Percentiles rank a stretch among this genome's conserved stretches.
Evolutionary conservation across 2,113 vertebrate genomes (phyloP).

Genomic region (Peromyscus californicus): DNA sequence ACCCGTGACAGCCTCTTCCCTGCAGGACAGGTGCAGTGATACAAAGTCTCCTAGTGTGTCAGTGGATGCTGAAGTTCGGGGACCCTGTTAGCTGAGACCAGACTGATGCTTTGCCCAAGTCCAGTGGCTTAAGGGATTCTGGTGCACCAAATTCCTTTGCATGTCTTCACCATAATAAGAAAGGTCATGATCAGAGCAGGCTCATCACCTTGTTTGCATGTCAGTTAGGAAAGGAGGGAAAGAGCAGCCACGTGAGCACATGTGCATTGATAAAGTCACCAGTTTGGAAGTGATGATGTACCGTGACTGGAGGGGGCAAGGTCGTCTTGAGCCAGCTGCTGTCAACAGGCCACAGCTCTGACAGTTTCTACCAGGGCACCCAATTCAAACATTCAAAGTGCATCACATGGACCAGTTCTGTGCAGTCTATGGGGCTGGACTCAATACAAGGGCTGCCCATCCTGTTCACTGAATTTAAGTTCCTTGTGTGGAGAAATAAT

Average conservation of each 20-base stretch:
- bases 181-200: not conserved
- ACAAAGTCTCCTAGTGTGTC: not conserved
- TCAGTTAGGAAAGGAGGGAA: not conserved
- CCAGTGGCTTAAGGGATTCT: not conserved
- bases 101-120: not conserved
- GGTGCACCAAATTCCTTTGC: not conserved
- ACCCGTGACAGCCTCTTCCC: not conserved
- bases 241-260: rapidly evolving
- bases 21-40: not conserved
- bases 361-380: not conserved
- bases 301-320: not conserved
- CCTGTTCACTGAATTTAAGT: not conserved
- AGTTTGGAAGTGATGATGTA: not conserved
- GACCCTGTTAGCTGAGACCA: not conserved
- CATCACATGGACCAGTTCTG: not conserved
- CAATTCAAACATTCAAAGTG: not conserved
- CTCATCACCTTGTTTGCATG: not conserved
- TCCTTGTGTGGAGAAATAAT: not conserved
- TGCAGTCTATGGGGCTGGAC: not conserved
- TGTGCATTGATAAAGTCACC: not conserved
- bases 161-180: not conserved
- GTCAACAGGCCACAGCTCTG: not conserved
- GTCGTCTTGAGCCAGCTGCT: not conserved
- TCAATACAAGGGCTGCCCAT: not conserved
- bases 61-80: not conserved